Evolutionary conservation across 53 echinoderm and acorn worm genomes (phyloP), one percentile per base, ranked within the genome.

Genomic region (Henricia sp.): DNA sequence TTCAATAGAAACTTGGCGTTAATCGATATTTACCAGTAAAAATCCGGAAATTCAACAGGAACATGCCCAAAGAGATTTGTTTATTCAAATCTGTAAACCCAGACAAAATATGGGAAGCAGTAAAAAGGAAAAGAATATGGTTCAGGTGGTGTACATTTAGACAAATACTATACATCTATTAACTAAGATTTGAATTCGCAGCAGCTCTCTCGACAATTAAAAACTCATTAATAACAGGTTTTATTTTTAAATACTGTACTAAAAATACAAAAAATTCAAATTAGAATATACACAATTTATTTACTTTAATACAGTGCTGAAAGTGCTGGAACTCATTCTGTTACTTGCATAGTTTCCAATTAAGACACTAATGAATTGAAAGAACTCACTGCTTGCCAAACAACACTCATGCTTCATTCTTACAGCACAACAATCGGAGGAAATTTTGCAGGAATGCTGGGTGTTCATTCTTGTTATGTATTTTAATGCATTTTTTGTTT

Each of bases 321-420:
- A 80, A 80, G 80, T 80, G 50, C 62, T 62, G 23, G 20, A 80
- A 70, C 70, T 44, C 17, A 70, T 70, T 62, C 36, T 73, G n/a
- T 37, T 64, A 80, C 80, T 80, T 80, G 80, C 80, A 80, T 80
- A 80, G 80, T 64, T 80, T 77, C 60, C 64, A 64, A 80, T 33
- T 80, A 80, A 80, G 80, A 80, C 80, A 80, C 80, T 80, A 76
- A 80, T 80, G 80, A 80, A 80, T 80, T 40, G 64, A 63, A 80
- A 80, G 57, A 29, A 76, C 57, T n/a, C n/a, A n/a, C n/a, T n/a
- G n/a, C n/a, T n/a, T n/a, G n/a, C n/a, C n/a, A n/a, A n/a, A n/a
- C n/a, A n/a, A n/a, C n/a, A n/a, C n/a, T n/a, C n/a, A n/a, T n/a
- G n/a, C n/a, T n/a, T n/a, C n/a, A n/a, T n/a, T n/a, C n/a, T n/a